phyloP scores from a whole-genome alignment of 2,113 vertebrate species.

The Heterocephalus glaber region DNA sequence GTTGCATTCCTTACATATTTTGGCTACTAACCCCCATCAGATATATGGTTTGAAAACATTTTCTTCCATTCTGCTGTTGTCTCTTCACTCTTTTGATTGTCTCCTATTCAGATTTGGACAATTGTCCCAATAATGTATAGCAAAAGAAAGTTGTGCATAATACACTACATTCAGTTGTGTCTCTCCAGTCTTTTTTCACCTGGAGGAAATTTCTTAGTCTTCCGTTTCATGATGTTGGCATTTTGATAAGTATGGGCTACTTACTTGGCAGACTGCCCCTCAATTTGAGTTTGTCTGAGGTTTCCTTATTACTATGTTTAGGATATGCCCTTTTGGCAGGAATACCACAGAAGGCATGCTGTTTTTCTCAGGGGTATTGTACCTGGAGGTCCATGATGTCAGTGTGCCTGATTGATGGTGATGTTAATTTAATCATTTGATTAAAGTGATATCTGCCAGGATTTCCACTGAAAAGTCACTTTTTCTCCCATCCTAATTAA shows the following conservation, averaged over 20 bases:
- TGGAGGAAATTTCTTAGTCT: background rate
- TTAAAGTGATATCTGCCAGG: background rate
- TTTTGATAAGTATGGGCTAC: background rate
- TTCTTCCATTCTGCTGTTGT: background rate
- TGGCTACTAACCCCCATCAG: background rate
- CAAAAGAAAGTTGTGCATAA: background rate
- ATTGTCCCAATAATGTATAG: background rate
- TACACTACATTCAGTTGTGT: background rate
- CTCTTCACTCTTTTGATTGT: background rate
- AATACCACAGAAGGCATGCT: background rate
- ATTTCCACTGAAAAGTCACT: background rate
- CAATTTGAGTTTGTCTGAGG: background rate
- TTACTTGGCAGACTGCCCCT: background rate
- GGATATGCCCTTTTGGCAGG: background rate
- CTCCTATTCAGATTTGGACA: background rate
- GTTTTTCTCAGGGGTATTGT: background rate
- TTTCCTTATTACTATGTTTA: background rate
- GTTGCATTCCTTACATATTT: background rate
- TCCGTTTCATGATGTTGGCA: background rate
- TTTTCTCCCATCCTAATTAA: background rate
- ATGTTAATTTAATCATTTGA: constrained; percentile 7
- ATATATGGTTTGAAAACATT: background rate
- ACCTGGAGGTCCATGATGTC: background rate
- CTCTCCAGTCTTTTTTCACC: background rate
- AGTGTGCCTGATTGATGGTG: background rate